These are phyloP conservation scores for Caranx ignobilis DNA, from an alignment of 2,113 vertebrate genomes.

Conservation along the genomic window DNA sequence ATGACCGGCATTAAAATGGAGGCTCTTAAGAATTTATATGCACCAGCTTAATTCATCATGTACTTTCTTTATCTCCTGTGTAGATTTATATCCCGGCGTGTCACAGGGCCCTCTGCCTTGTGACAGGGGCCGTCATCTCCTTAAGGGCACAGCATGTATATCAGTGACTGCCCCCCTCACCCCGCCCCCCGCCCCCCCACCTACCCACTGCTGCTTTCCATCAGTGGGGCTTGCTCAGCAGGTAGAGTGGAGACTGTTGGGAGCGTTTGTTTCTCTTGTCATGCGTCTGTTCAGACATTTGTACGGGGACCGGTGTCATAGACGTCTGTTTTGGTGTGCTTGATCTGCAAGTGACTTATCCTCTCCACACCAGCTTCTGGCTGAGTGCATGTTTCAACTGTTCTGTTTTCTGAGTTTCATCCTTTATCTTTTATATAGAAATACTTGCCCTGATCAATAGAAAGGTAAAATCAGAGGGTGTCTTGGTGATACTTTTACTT, in stretches of 20 bases:
- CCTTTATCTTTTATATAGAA: not conserved
- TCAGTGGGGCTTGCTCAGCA: constrained; percentile 84
- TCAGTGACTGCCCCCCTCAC: constrained; percentile 90
- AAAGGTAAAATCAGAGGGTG: not conserved
- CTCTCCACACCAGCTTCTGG: not conserved
- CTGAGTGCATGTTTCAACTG: not conserved
- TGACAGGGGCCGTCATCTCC: constrained; percentile 97
- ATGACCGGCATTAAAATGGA: constrained; percentile 99
- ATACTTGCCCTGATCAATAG: not conserved
- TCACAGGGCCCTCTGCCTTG: constrained; percentile 89
- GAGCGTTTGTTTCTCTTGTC: constrained; percentile 57
- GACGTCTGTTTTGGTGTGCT: not conserved
- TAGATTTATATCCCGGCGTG: constrained; percentile 98
- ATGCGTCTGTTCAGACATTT: constrained; percentile 39
- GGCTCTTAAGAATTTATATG: constrained; percentile 99
- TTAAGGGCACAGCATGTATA: constrained; percentile 99
- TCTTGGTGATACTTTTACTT: too few relatives aligned
- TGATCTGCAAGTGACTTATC: constrained; percentile 18
- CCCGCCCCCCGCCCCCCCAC: constrained; percentile 65
- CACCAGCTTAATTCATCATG: constrained; percentile 98
- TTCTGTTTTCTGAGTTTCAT: not conserved
- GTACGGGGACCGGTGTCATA: not conserved
- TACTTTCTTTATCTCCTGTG: constrained; percentile 98
- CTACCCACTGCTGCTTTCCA: constrained; percentile 87
- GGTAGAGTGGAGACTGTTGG: constrained; percentile 72